phyloP scores from a whole-genome alignment of 37 sponge, comb jelly and placozoan species.

The Diacarnus erythraeanus region DNA sequence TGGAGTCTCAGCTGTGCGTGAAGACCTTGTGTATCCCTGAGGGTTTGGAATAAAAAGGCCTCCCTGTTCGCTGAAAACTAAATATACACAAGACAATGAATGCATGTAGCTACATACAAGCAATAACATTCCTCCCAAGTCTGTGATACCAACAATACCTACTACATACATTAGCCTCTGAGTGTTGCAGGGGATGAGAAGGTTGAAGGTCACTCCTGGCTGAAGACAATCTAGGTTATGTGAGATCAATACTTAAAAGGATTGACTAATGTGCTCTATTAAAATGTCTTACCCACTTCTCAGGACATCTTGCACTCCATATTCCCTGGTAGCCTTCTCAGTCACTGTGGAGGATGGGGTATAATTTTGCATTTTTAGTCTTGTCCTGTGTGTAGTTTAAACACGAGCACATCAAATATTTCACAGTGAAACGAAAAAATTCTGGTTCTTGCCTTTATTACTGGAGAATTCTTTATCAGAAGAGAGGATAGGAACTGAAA shows the following conservation, averaged over 20 bases:
- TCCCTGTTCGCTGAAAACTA: conserved; percentile 52
- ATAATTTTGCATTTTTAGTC: background rate
- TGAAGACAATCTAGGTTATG: conserved; percentile 16
- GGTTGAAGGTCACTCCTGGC: conserved; percentile 31
- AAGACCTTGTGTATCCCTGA: conserved; percentile 58
- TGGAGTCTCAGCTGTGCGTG: conserved; percentile 51
- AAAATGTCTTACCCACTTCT: conserved; percentile 50
- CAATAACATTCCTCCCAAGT: background rate
- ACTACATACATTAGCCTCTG: conserved; percentile 46
- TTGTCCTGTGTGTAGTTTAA: too few relatives aligned
- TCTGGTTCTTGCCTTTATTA: too few relatives aligned
- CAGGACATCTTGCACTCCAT: conserved; percentile 54
- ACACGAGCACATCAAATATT: too few relatives aligned
- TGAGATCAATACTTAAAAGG: too few relatives aligned
- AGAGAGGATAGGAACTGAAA: too few relatives aligned
- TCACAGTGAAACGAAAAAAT: too few relatives aligned
- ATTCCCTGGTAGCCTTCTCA: conserved; percentile 27
- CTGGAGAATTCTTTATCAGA: too few relatives aligned
- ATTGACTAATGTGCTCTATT: too few relatives aligned
- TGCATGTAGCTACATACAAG: background rate
- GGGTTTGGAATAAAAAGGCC: conserved; percentile 29
- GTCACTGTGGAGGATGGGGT: conserved; percentile 21
- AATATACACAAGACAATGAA: background rate
- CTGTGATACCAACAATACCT: too few relatives aligned
- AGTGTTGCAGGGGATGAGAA: conserved; percentile 51